These are phyloP conservation scores for Drosophila burlai DNA, from an alignment of 1,140 invertebrate species.

Conservation along the genomic window DNA sequence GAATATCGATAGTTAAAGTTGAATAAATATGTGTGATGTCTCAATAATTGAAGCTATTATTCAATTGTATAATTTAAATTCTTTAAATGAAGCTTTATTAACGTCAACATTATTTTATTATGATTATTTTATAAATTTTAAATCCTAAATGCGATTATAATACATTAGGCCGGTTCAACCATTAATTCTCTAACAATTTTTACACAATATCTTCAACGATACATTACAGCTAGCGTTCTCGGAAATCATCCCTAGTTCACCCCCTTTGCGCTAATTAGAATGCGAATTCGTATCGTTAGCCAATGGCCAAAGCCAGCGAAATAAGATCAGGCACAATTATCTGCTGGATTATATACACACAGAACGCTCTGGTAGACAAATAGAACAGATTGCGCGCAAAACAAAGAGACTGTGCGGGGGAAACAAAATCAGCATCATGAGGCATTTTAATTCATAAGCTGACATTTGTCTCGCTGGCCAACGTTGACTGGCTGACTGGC, in stretches of 20 bases:
- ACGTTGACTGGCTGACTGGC: conserved; percentile 39
- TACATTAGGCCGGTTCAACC: too few relatives aligned
- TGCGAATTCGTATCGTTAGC: conserved; percentile 7
- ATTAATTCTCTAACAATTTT: not conserved
- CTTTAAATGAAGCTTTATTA: not conserved
- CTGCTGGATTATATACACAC: conserved; percentile 5
- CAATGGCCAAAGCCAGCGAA: conserved; percentile 5
- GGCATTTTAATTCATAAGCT: conserved; percentile 85
- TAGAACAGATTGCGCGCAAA: conserved; percentile 57
- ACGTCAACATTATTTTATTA: not conserved
- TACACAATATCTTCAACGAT: not conserved
- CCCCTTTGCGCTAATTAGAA: conserved; percentile 25
- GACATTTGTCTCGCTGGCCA: conserved; percentile 77
- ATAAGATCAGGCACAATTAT: conserved; percentile 40
- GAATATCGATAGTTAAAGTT: not conserved
- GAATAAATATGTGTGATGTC: too few relatives aligned
- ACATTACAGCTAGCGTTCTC: not conserved
- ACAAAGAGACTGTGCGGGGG: conserved; percentile 7
- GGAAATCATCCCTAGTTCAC: not conserved
- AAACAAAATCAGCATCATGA: conserved; percentile 71
- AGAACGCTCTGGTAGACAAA: conserved; percentile 52
- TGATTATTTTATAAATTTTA: not conserved
- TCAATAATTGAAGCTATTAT: too few relatives aligned
- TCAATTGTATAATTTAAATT: not conserved
- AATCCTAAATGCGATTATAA: not conserved